phyloP scores from a whole-genome alignment of 2,888 invertebrate genomes.

The Cistogaster globosa region DNA sequence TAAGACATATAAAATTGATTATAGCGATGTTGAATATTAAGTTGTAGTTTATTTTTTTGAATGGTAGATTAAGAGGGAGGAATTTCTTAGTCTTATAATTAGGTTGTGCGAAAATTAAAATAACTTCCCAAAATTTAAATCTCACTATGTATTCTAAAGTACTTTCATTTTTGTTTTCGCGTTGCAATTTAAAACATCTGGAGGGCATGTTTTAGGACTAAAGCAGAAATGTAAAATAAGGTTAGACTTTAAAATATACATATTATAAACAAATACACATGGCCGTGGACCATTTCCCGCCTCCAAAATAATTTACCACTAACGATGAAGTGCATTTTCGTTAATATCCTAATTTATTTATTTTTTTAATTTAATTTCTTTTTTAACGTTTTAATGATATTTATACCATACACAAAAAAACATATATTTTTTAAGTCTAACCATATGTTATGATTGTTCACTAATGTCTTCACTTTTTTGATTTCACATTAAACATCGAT shows the following conservation, averaged over 20 bases:
- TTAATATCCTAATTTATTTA: conserved; percentile 39
- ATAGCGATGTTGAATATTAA: conserved; percentile 60
- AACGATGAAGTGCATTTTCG: conserved; percentile 50
- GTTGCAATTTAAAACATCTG: not conserved
- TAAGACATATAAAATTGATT: conserved; percentile 47
- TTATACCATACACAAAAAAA: conserved; percentile 26
- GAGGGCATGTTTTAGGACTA: too few species aligned
- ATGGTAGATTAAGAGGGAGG: conserved; percentile 29
- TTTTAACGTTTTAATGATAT: conserved; percentile 43
- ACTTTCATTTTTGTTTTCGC: conserved; percentile 4
- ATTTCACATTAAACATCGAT: conserved; percentile 2
- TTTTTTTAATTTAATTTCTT: conserved; percentile 16
- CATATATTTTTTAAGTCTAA: conserved; percentile 48
- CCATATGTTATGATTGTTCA: conserved; percentile 46
- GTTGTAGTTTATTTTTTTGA: conserved; percentile 39
- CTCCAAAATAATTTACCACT: conserved; percentile 33
- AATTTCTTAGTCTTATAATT: conserved; percentile 12
- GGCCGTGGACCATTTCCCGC: not conserved
- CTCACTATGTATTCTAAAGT: conserved; percentile 17
- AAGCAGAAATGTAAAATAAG: not conserved
- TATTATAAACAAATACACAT: too few species aligned
- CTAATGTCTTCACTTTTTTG: not conserved
- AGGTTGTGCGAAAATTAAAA: conserved; percentile 4
- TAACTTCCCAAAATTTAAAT: not conserved
- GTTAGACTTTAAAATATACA: not conserved